Base-by-base conservation (phyloP, 2,113 vertebrate genomes). In the Motacilla alba region DNA sequence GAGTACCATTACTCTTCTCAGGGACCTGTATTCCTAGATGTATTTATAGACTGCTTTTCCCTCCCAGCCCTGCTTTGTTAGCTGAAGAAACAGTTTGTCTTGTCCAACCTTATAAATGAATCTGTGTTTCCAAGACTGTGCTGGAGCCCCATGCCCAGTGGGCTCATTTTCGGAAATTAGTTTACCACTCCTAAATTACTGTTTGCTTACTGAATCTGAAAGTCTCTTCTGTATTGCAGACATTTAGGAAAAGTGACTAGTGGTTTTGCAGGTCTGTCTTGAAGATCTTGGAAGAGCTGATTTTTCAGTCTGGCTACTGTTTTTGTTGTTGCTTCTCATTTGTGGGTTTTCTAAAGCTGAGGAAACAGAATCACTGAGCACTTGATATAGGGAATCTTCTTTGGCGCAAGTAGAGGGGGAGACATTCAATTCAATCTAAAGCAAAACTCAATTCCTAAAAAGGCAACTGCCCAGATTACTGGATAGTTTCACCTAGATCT, bases 371-470 rank as follows among this genome's bases (percentile, higher is more conserved):
- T 64, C 58, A 52, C 19, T 1, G 4, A 72, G 3, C 9, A 39
- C 23, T n/a, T 41, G 55, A 59, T 67, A 55, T 3, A 22, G 1
- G 1, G 13, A 19, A 27, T 2, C 2, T 55, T 66, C 89, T 74
- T 19, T 7, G 10, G n/a, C 10, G 11, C 2, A 1, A 11, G 23
- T 21, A 26, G 18, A 53, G 0, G 0, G 17, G 5, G 4, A 83
- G 9, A 10, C 27, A 46, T 31, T 75, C 22, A 49, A 44, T 58
- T 26, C 6, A 9, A 30, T 52, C 33, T 81, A 33, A 55, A 82
- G 10, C 13, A 73, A 74, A 93, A 80, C 7, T 44, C 10, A 21
- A 20, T 81, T 47, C 23, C 67, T 60, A 59, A 94, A 69, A 14
- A 74, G 27, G 13, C 15, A 81, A 24, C 31, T 67, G 5, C 2